phyloP scores from a whole-genome alignment of 30 jellyfish, hydroid and myxozoan genomes.

The Chrysaora quinquecirrha region DNA sequence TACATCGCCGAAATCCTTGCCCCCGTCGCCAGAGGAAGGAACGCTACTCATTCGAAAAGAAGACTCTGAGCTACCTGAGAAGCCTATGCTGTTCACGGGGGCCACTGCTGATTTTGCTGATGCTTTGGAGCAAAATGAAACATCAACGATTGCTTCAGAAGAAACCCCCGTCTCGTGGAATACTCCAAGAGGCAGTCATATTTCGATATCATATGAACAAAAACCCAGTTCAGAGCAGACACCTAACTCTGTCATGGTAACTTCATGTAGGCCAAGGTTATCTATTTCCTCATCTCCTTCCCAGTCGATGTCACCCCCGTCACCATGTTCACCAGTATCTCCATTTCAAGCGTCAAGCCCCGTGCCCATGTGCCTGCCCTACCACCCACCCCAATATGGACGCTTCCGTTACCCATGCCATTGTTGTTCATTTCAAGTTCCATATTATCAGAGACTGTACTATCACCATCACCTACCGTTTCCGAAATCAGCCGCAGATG shows the following conservation, averaged over 20 bases:
- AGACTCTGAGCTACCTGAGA: too few species aligned
- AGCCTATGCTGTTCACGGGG: too few species aligned
- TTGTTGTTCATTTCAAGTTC: constrained; percentile 47
- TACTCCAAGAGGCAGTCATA: neutral
- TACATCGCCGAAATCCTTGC: too few species aligned
- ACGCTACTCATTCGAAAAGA: constrained; percentile 6
- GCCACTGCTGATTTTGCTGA: constrained; percentile 14
- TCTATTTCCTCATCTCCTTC: constrained; percentile 21
- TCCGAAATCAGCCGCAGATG: constrained; percentile 13
- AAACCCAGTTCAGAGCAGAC: neutral
- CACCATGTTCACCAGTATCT: constrained; percentile 31
- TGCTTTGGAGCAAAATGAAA: neutral
- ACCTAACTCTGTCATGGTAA: neutral
- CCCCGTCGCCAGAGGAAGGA: too few species aligned
- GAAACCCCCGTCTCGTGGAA: neutral
- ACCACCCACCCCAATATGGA: constrained; percentile 13
- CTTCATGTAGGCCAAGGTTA: constrained; percentile 1
- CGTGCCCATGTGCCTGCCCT: constrained; percentile 56
- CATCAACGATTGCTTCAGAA: neutral
- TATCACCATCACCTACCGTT: constrained; percentile 25
- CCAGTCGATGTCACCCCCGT: constrained; percentile 25
- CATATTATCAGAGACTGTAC: constrained; percentile 47
- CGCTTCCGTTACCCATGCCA: constrained; percentile 19
- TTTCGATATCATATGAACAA: neutral
- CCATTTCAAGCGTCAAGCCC: constrained; percentile 59